Evolutionary conservation across 2,888 invertebrate species (phyloP), one percentile per base, ranked within the genome.

Genomic region (Agrotis segetum): DNA sequence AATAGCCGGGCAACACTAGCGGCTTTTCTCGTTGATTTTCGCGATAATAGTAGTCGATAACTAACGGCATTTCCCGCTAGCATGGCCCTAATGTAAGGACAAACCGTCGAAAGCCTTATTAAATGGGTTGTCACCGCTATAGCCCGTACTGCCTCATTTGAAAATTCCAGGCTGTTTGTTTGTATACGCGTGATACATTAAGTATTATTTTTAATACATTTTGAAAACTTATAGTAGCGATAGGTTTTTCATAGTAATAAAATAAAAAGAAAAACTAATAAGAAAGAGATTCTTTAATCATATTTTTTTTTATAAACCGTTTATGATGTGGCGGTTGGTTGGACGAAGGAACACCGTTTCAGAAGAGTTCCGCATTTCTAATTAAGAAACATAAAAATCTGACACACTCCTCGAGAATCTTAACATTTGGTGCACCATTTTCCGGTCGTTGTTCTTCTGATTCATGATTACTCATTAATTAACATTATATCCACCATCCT

Each of bases 401-500:
- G 50, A 40, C 63, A 63, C 34, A 63, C 7, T 52, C 7, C 16
- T 3, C 49, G 50, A 63, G 52, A 52, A 21, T 52, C 7, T 34
- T 40, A 63, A 40, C 17, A 56, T 19, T 56, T 7, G 14, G n/a
- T 56, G 34, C n/a, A 34, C n/a, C 34, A 19, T 56, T 13, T 56
- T 56, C 56, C 34, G 34, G 56, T n/a, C 17, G 24, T n/a, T 24
- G 60, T 24, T 60, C 17, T 6, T 60, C 13, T 47, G 24, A 61
- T 47, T 61, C 60, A 34, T 56, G 34, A 56, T 56, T 56, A 56
- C 14, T 56, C 34, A 56, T 56, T 34, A 34, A 56, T 56, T 56
- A 56, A 14, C 34, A 56, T 56, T 14, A 56, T 56, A n/a, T 56
- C n/a, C n/a, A 19, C 34, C 34, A 7, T 34, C 34, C 34, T 34